A percentile compares a stretch with the other conserved stretches of the same genome.
Conservation (phyloP, 2,888 invertebrate genomes). For the Ophonus ardosiacus region DNA sequence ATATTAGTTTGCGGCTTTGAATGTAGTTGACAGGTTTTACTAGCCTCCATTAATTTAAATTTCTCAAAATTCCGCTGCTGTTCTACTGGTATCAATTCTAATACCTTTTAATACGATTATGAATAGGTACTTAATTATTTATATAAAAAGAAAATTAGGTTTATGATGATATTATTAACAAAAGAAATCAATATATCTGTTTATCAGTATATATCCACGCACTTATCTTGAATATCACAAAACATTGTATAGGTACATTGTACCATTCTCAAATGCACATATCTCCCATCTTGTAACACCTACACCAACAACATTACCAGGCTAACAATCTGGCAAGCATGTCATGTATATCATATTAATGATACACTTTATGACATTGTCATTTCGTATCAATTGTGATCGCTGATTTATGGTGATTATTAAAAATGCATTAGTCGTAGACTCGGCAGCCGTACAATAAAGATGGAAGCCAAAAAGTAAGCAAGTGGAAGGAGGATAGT, state of each 20-base stretch:
- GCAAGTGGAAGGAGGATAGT: neutral
- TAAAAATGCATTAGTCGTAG: slow-evolving; percentile 59
- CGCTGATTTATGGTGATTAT: slow-evolving; percentile 56
- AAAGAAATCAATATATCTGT: too few species aligned
- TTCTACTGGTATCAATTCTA: too few species aligned
- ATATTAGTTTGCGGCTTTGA: too few species aligned
- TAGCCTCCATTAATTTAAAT: too few species aligned
- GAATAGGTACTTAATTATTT: too few species aligned
- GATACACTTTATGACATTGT: slow-evolving; percentile 33
- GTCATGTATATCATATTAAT: slow-evolving; percentile 27
- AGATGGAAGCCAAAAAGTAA: neutral
- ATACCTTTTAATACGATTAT: too few species aligned
- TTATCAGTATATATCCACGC: too few species aligned
- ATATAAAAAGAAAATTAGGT: too few species aligned
- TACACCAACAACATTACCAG: slow-evolving; percentile 8
- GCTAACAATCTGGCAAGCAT: neutral
- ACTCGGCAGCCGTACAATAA: slow-evolving; percentile 10
- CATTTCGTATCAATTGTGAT: slow-evolving; percentile 40
- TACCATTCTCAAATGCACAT: neutral
- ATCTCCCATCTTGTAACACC: neutral
- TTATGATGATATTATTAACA: too few species aligned
- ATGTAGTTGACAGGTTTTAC: too few species aligned
- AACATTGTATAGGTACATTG: neutral
- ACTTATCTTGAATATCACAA: too few species aligned
- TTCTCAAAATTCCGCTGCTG: too few species aligned